Conservation (phyloP, 2,888 invertebrate species). For the Heliconius hortense region DNA sequence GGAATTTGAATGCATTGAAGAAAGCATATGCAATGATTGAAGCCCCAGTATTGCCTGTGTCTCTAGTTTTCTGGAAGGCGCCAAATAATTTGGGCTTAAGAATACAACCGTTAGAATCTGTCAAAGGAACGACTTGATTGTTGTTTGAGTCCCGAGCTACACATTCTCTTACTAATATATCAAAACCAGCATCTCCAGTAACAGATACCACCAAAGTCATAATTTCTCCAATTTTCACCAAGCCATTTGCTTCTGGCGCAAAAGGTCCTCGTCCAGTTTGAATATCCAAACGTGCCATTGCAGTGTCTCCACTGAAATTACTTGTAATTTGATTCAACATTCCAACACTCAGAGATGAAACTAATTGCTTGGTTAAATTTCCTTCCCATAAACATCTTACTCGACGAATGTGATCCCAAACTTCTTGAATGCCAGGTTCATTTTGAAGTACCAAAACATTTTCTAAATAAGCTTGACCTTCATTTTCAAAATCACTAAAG, state of each 20-base stretch:
- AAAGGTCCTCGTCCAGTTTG: slow-evolving; percentile 90
- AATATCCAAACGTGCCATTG: slow-evolving; percentile 89
- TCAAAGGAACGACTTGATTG: slow-evolving; percentile 85
- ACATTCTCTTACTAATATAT: slow-evolving; percentile 89
- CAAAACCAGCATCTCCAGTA: slow-evolving; percentile 89
- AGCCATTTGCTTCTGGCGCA: slow-evolving; percentile 87
- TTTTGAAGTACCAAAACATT: slow-evolving; percentile 90
- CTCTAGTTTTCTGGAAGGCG: slow-evolving; percentile 89
- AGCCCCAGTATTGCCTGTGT: slow-evolving; percentile 87
- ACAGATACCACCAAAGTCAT: slow-evolving; percentile 92
- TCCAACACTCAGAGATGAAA: slow-evolving; percentile 88
- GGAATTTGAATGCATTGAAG: slow-evolving; percentile 92
- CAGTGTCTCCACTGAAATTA: slow-evolving; percentile 92
- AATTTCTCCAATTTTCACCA: slow-evolving; percentile 90
- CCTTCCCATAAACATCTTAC: slow-evolving; percentile 92
- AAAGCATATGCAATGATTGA: slow-evolving; percentile 89
- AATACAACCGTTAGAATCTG: slow-evolving; percentile 89
- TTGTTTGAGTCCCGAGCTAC: slow-evolving; percentile 87
- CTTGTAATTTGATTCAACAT: slow-evolving; percentile 91
- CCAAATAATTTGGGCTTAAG: slow-evolving; percentile 90
- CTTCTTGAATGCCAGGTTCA: slow-evolving; percentile 88
- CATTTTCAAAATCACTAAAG: slow-evolving; percentile 88
- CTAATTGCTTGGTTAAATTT: slow-evolving; percentile 87
- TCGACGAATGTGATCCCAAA: slow-evolving; percentile 90
- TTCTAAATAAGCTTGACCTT: slow-evolving; percentile 90